These are phyloP conservation scores for Luperina nickerlii DNA, from an alignment of 2,888 invertebrate genomes.

Conservation along the genomic window DNA sequence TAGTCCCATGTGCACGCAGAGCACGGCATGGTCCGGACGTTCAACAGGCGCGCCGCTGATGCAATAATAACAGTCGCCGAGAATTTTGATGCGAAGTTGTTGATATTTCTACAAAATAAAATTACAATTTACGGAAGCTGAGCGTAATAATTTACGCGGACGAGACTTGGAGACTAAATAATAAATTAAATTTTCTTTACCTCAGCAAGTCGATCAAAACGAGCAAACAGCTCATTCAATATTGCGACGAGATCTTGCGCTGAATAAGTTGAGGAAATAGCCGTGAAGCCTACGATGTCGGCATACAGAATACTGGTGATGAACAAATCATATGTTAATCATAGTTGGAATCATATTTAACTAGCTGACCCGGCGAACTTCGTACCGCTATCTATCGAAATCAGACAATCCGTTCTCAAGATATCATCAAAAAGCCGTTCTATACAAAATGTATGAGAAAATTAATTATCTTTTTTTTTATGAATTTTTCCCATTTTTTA, in stretches of 20 bases:
- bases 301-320: constrained; percentile 97
- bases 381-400: no score
- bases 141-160: constrained; percentile 44
- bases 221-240: constrained; percentile 98
- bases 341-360: constrained; percentile 6
- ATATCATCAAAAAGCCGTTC: no score
- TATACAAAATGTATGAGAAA: no score
- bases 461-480: no score
- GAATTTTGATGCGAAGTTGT: constrained; percentile 98
- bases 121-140: constrained; percentile 48
- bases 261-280: constrained; percentile 98
- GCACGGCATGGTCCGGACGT: constrained; percentile 96
- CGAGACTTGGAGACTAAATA: constrained; percentile 45
- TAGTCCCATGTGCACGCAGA: constrained; percentile 98
- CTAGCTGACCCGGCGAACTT: no score
- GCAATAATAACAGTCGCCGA: constrained; percentile 99
- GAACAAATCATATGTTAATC: constrained; percentile 63
- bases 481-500: no score
- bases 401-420: no score
- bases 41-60: constrained; percentile 98
- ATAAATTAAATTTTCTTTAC: constrained; percentile 82
- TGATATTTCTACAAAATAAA: constrained; percentile 94
- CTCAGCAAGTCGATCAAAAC: constrained; percentile 97
- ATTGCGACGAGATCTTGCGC: constrained; percentile 99
- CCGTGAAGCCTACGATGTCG: constrained; percentile 99